Base-by-base conservation (phyloP, 2,888 invertebrate species). In the Torymus aiolomorphi region DNA sequence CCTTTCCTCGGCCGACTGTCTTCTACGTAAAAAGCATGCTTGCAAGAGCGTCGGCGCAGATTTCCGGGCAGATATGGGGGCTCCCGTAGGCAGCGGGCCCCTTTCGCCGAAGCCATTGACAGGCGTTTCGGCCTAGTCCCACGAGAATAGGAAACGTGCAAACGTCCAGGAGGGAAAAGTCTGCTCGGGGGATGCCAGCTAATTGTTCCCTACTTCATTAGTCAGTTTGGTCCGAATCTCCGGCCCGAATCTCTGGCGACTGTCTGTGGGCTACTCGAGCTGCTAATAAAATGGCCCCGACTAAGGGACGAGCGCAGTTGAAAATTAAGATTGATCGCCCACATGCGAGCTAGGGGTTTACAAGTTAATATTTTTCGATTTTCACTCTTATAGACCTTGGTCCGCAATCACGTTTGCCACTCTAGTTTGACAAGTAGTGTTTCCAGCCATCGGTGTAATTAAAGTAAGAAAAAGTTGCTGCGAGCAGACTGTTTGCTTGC, bases 161-260 rank as follows among this genome's bases (percentile, higher is more conserved):
- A n/a, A n/a, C n/a, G n/a, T n/a, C n/a, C n/a, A 20, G 20, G 20
- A 20, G 20, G 51, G 59, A n/a, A 56, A 52, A 65, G 18, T 56
- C 16, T 13, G 16, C 49, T 42, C 63, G 52, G 54, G 42, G 31
- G 67, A 75, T 54, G 18, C 31, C 52, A 69, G 69, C 59, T 69
- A 20, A 20, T 76, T 52, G 61, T 67, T 59, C 52, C 69, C 20
- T 54, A 18, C 61, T 52, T 67, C 67, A 16, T 69, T 62, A 52
- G 57, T 56, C 49, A 57, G 14, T 14, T 42, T 13, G 49, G 11
- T 14, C 18, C 20, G 14, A 2, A n/a, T n/a, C n/a, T n/a, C n/a
- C n/a, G 13, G n/a, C n/a, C 20, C 20, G 20, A 63, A 5, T 14
- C 11, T 42, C 42, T 42, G 31, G 12, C 13, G n/a, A 20, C 20